phyloP scores from a whole-genome alignment of 1,140 invertebrate species.

The Bombus superbus region DNA sequence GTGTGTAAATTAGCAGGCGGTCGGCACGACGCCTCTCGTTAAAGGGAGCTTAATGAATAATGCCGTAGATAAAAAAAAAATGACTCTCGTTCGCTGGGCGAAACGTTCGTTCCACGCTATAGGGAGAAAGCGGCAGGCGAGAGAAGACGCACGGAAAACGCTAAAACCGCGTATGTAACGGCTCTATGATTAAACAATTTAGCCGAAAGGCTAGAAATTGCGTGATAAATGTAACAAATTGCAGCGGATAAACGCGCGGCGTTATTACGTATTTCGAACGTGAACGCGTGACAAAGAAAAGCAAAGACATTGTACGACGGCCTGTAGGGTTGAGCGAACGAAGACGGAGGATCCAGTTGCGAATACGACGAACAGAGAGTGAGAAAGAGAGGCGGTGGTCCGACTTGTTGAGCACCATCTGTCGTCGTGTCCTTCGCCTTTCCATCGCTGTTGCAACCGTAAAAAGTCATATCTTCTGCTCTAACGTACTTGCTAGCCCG shows the following conservation, averaged over 20 bases:
- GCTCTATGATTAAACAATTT: slow-evolving; percentile 39
- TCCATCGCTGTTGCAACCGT: slow-evolving; percentile 28
- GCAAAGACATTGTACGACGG: background rate
- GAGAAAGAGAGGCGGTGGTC: background rate
- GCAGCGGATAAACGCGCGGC: slow-evolving; percentile 8
- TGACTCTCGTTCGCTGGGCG: background rate
- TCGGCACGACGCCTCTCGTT: background rate
- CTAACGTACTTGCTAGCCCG: slow-evolving; percentile 39
- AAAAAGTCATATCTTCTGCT: slow-evolving; percentile 63
- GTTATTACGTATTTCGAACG: slow-evolving; percentile 43
- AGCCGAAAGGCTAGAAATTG: slow-evolving; percentile 43
- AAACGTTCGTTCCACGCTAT: too few relatives aligned
- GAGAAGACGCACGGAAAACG: background rate
- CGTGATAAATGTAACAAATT: slow-evolving; percentile 55
- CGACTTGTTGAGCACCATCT: slow-evolving; percentile 71
- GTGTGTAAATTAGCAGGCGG: slow-evolving; percentile 2
- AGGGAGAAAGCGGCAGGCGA: background rate
- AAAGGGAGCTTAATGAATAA: slow-evolving; percentile 31
- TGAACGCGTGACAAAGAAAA: slow-evolving; percentile 4
- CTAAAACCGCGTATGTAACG: too few relatives aligned
- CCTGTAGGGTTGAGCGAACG: background rate
- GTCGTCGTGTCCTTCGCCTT: slow-evolving; percentile 55
- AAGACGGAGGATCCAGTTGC: background rate
- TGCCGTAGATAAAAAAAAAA: background rate
- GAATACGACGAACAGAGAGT: background rate